These are phyloP conservation scores for Athene noctua DNA, from an alignment of 2,113 vertebrate genomes.

Conservation along the genomic window DNA sequence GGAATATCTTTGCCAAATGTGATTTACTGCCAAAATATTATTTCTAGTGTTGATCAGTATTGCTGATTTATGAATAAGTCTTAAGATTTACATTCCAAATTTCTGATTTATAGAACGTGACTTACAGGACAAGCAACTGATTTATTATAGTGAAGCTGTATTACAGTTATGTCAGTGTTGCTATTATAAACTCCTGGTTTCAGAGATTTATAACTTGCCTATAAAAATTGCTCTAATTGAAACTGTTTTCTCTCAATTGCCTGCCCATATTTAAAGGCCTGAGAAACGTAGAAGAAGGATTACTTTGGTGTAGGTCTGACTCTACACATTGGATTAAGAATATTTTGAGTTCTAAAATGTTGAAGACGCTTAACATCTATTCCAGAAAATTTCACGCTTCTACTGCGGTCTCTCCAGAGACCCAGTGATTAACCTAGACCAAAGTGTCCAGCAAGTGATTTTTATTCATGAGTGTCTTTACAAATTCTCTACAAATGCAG, in stretches of 20 bases:
- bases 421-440: neutral
- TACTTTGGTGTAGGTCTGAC: neutral
- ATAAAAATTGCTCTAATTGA: constrained; percentile 4
- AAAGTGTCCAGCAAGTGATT: neutral
- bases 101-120: constrained; percentile 31
- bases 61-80: constrained; percentile 28
- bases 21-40: constrained; percentile 41
- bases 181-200: constrained; percentile 18
- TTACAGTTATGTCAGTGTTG: neutral
- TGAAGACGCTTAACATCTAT: neutral
- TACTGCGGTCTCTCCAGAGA: neutral
- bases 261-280: neutral
- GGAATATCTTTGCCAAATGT: neutral
- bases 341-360: neutral
- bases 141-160: neutral
- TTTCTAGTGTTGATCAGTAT: neutral
- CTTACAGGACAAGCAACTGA: neutral
- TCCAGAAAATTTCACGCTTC: neutral
- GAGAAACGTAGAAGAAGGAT: neutral
- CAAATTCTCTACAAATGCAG: neutral
- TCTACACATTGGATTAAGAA: neutral
- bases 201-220: constrained; percentile 1
- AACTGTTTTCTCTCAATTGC: neutral
- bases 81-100: constrained; percentile 16
- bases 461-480: constrained; percentile 10